A percentile compares a stretch with the other conserved stretches of the same genome.
These are phyloP conservation scores for Centropus bengalensis DNA, from an alignment of 2,113 vertebrate species.

Conservation along the genomic window DNA sequence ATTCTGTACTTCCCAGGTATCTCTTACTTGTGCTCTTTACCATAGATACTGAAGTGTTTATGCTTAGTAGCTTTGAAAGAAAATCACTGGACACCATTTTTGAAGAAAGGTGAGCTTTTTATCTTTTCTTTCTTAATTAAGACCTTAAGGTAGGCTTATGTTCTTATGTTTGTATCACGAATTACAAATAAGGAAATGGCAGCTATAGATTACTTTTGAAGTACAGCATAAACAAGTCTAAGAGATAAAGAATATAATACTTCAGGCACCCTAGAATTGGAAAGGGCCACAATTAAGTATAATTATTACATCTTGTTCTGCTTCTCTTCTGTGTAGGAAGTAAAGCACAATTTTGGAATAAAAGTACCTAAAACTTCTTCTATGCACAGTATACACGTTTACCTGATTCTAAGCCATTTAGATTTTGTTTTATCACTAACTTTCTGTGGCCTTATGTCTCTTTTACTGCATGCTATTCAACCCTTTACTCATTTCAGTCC, in stretches of 20 bases:
- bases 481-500: not conserved
- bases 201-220: not conserved
- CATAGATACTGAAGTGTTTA: not conserved
- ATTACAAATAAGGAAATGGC: not conserved
- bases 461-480: not conserved
- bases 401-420: not conserved
- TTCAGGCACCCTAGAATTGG: not conserved
- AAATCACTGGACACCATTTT: not conserved
- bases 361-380: not conserved
- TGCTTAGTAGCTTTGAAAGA: not conserved
- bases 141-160: not conserved
- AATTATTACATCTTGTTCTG: not conserved
- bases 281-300: not conserved
- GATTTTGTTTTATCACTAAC: not conserved
- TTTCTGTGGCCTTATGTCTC: not conserved
- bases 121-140: not conserved
- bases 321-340: not conserved
- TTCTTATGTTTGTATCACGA: not conserved
- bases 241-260: not conserved
- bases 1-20: not conserved
- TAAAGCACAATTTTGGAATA: not conserved
- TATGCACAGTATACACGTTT: not conserved
- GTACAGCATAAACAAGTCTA: not conserved
- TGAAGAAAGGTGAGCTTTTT: not conserved
- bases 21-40: not conserved